Conservation (phyloP, 2,113 vertebrate genomes). For the Burhinus oedicnemus region DNA sequence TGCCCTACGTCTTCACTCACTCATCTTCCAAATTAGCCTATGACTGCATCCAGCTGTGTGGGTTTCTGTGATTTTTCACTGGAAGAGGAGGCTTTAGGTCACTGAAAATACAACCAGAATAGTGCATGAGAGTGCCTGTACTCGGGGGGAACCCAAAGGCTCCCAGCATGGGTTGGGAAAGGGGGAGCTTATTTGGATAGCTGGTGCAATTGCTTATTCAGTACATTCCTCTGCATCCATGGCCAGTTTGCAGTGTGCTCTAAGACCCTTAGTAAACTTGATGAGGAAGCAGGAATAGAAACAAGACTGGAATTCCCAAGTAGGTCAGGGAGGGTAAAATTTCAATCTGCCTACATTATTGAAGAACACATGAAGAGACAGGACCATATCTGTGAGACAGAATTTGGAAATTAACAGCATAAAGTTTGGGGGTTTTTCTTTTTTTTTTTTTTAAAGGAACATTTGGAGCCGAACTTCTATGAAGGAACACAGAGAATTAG, state of each 20-base stretch:
- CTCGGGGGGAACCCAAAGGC: background rate
- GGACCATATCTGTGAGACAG: background rate
- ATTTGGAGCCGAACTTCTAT: background rate
- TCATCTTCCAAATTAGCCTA: background rate
- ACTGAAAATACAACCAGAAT: conserved; percentile 1
- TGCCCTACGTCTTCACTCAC: background rate
- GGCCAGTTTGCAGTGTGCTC: background rate
- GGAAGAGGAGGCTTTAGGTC: background rate
- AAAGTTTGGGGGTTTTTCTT: background rate
- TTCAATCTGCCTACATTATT: background rate
- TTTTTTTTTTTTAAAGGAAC: background rate
- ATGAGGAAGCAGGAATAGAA: background rate
- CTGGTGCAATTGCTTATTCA: conserved; percentile 7
- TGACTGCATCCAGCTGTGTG: background rate
- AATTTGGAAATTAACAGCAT: background rate
- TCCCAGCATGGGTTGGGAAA: background rate
- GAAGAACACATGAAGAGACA: background rate
- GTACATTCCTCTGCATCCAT: background rate
- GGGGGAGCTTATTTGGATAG: conserved; percentile 4
- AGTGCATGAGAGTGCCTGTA: background rate
- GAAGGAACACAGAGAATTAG: background rate
- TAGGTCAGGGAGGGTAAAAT: background rate
- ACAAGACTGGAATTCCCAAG: background rate
- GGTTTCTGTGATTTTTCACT: background rate
- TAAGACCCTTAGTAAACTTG: background rate